These are phyloP conservation scores for Pholis gunnellus DNA, from an alignment of 2,113 vertebrate species.

Conservation along the genomic window DNA sequence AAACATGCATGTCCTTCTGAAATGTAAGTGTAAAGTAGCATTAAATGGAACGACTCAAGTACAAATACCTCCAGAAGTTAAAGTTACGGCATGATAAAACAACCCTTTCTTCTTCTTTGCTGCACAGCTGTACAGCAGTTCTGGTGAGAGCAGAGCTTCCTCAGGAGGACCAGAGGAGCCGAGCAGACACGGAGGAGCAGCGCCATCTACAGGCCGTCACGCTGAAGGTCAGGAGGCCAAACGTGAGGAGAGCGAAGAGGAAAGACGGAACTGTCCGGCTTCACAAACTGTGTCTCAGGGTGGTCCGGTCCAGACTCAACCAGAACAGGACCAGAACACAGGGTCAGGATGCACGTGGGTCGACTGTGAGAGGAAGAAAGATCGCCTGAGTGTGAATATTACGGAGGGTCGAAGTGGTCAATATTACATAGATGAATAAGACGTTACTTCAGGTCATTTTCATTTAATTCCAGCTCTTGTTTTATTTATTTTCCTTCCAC, in stretches of 20 bases:
- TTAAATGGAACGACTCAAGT: not conserved
- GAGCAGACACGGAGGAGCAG: constrained; percentile 30
- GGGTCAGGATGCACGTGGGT: not conserved
- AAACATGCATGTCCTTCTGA: not conserved
- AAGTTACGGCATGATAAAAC: not conserved
- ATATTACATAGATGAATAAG: not conserved
- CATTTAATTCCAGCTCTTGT: not conserved
- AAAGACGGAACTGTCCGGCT: constrained; percentile 62
- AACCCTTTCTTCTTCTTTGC: not conserved
- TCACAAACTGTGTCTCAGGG: constrained; percentile 74
- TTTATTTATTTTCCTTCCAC: too few relatives aligned
- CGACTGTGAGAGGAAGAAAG: not conserved
- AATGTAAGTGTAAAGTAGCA: not conserved
- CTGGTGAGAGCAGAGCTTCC: constrained; percentile 46
- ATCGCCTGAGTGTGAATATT: not conserved
- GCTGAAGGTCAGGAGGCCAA: constrained; percentile 58
- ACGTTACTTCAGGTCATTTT: not conserved
- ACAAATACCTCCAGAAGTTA: not conserved
- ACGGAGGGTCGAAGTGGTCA: not conserved
- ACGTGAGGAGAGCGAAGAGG: constrained; percentile 50
- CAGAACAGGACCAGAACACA: constrained; percentile 1
- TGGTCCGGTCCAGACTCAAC: constrained; percentile 27
- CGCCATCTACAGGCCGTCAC: constrained; percentile 65
- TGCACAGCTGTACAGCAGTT: constrained; percentile 55
- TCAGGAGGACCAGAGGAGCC: constrained; percentile 29